These are phyloP conservation scores for Ophiodon elongatus DNA, from an alignment of 2,113 vertebrate species.

Conservation along the genomic window DNA sequence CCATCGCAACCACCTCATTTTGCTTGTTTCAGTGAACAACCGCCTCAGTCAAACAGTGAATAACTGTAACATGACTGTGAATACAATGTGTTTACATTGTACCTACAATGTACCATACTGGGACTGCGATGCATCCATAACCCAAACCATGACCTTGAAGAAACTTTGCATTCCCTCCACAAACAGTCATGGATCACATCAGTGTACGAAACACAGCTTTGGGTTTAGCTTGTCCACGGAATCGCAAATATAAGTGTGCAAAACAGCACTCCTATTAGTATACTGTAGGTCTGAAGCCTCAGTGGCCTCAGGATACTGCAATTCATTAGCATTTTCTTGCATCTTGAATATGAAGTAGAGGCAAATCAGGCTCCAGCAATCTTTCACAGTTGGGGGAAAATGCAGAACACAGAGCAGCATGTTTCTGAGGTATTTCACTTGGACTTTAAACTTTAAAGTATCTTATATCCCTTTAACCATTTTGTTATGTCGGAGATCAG, in stretches of 20 bases:
- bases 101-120: background rate
- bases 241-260: constrained; percentile 32
- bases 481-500: background rate
- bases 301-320: constrained; percentile 61
- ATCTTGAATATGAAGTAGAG: constrained; percentile 65
- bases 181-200: background rate
- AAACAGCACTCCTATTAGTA: constrained; percentile 31
- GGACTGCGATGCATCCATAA: background rate
- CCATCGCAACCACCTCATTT: background rate
- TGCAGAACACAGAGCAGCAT: background rate
- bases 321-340: constrained; percentile 74
- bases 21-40: background rate
- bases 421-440: background rate
- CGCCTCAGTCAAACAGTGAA: background rate
- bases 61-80: background rate
- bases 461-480: background rate
- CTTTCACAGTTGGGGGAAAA: constrained; percentile 18
- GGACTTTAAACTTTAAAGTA: background rate
- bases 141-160: background rate
- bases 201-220: background rate
- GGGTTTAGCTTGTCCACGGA: constrained; percentile 1
- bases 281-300: constrained; percentile 45
- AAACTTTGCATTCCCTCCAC: background rate
- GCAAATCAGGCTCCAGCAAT: constrained; percentile 29
- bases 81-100: background rate